Evolutionary conservation across 2,797 vertebrate genomes (phyloP), one percentile per base, ranked within the genome.

Genomic region (Xenentodon cancila): DNA sequence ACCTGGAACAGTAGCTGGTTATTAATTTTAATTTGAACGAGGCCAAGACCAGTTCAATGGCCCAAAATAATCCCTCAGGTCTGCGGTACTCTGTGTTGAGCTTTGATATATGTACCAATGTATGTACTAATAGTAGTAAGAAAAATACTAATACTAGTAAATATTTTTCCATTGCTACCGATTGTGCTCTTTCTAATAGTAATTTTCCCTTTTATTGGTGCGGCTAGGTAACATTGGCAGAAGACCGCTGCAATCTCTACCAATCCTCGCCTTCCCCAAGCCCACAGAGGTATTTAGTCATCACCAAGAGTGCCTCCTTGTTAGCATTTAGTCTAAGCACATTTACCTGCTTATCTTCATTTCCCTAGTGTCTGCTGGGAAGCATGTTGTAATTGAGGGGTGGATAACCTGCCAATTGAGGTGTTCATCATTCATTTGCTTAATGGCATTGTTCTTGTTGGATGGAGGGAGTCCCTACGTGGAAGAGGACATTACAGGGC

Each of bases 281-380:
- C 79, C 71, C 73, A 68, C 53, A 54, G 75, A 53, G 59, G 64
- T 59, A 63, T 74, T 80, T 75, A 85, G 64, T 84, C 77, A 72
- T 88, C 77, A 80, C 82, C 65, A 77, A 71, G 85, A 90, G 84
- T 80, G 78, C 65, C 74, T 79, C 74, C 68, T 89, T 85, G 79
- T 89, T 88, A 84, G 80, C 82, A 79, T 84, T 86, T 82, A 81
- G 81, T 58, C 79, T 67, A 69, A 84, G 83, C 82, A 81, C 80
- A 81, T 85, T 86, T 88, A 87, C 73, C 80, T 85, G 85, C 82
- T 88, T 85, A 89, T 90, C 87, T 82, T 87, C n/a, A 83, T 88
- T 85, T 84, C 73, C 70, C 73, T 84, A 61, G 77, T 85, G 82
- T 81, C 84, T 80, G 71, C 59, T 54, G 64, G 59, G 65, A 74